Evolutionary conservation across 1,140 invertebrate species (phyloP), one percentile per base, ranked within the genome.

Genomic region (Leptinotarsa texana): DNA sequence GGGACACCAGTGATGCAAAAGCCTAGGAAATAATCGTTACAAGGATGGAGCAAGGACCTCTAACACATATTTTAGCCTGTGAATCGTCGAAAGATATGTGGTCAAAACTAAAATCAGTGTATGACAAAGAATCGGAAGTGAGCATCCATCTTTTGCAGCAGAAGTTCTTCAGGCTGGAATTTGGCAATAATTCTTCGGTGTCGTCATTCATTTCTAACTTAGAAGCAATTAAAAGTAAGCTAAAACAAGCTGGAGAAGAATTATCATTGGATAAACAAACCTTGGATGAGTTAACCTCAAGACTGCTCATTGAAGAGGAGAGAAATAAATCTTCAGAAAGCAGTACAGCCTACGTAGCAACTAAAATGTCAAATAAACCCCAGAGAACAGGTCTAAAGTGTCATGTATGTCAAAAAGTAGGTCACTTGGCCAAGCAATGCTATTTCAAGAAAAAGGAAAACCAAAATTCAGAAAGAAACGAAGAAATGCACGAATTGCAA

Each of bases 21-120:
- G 77, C 77, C 13, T 78, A 80, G 74, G 79, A 75, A 63, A 57
- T 82, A 13, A 76, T 80, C 22, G 78, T 80, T 1, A 78, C 79
- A 13, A 77, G 73, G 8, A 68, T 84, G 13, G 78, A 80, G 63
- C 49, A 77, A 66, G 68, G 77, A 18, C 72, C 78, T 6, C 63
- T 82, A 27, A 73, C 76, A 8, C 80, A 84, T 66, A 78, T 84
- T 15, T 74, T 83, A 18, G 81, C 76, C 49, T 84, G 82, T 74
- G 72, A 79, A 69, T 75, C 71, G 49, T 77, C 84, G 27, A 73
- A 77, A 22, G 81, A 84, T n/a, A 74, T 85, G 79, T 85, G 81
- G 78, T 61, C 77, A 0, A 84, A 83, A 73, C 63, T 85, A 8
- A 77, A 76, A 49, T 42, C 77, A 3, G 76, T 85, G 0, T 83